Evolutionary conservation across 2,888 invertebrate genomes (phyloP).

Genomic region (Octonoba sinensis): DNA sequence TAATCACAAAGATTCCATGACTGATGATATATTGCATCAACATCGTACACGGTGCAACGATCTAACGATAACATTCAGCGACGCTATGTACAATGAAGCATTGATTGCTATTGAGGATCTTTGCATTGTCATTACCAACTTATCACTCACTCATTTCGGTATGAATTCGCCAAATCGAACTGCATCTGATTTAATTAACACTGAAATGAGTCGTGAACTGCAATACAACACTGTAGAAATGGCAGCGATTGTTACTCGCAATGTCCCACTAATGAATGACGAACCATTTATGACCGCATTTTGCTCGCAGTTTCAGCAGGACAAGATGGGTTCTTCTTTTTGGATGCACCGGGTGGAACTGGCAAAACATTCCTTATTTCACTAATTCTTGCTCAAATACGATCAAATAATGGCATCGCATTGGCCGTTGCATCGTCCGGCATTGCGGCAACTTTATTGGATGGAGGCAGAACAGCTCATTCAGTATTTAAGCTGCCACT

Average conservation of each 20-base stretch:
- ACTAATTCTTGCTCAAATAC: constrained; percentile 69
- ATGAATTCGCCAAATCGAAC: no score
- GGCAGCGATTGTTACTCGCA: constrained; percentile 39
- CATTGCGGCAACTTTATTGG: constrained; percentile 70
- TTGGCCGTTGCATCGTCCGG: constrained; percentile 69
- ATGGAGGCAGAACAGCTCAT: constrained; percentile 71
- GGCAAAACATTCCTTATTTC: constrained; percentile 72
- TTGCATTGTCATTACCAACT: constrained; percentile 19
- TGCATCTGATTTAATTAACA: no score
- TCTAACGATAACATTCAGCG: constrained; percentile 18
- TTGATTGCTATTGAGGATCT: constrained; percentile 23
- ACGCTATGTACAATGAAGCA: constrained; percentile 21
- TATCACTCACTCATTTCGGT: no score
- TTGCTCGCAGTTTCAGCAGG: no score
- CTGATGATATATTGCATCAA: constrained; percentile 1
- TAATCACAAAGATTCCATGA: no score
- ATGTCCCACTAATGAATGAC: constrained; percentile 25
- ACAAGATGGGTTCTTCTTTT: constrained; percentile 63
- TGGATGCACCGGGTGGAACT: constrained; percentile 71
- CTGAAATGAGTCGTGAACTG: constrained; percentile 32
- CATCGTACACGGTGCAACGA: constrained; percentile 11
- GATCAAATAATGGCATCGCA: constrained; percentile 68
- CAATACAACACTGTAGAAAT: constrained; percentile 24
- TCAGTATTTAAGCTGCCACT: constrained; percentile 70
- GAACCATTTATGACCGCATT: no score